Base-by-base conservation (phyloP, 92 coral and sea anemone genomes). In the Siderastrea siderea region DNA sequence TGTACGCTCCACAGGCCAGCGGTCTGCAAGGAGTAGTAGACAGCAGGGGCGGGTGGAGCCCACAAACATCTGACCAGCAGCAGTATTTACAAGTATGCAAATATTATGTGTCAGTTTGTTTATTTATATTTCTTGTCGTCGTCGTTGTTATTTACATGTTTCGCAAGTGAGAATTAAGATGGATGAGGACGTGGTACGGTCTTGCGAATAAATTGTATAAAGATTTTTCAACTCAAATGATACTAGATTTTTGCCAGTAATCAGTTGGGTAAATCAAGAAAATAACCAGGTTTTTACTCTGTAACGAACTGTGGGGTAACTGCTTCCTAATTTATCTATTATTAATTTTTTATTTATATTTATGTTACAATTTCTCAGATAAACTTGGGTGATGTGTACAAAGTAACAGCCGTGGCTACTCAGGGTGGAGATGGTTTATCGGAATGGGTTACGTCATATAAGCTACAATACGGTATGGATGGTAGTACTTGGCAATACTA, bases 21-120 rank as follows among this genome's bases (percentile, higher is more conserved):
- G 92, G 92, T 64, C 77, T 95, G 47, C 77, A 78, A 48, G 99
- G 99, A 54, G 87, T 94, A 46, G 73, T 93, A 13, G 90, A 97
- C 82, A 97, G 98, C 74, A 84, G 95, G n/a, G 99, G 99, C 38
- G 99, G 98, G 19, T 97, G 99, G 99, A 95, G 94, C 67, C 99
- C 99, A 4, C 90, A 91, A 63, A 48, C 80, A 8, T 92, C 91
- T 78, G 93, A 86, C 80, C 90, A 92, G 45, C 84, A 89, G 68
- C 98, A 95, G 74, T 97, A 93, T 76, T 87, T 97, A 55, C 99
- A 97, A 89, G 98, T 87, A 77, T 69, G 90, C 9, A 4, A 62
- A 17, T 2, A 12, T 8, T 2, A 12, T 9, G 12, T 75, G 48
- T 19, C 6, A 12, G 50, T 9, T n/a, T 6, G 63, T 26, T 51